A percentile compares a stretch with the other conserved stretches of the same genome.
phyloP scores from a whole-genome alignment of 2,113 vertebrate genomes.

The Chunga burmeisteri region DNA sequence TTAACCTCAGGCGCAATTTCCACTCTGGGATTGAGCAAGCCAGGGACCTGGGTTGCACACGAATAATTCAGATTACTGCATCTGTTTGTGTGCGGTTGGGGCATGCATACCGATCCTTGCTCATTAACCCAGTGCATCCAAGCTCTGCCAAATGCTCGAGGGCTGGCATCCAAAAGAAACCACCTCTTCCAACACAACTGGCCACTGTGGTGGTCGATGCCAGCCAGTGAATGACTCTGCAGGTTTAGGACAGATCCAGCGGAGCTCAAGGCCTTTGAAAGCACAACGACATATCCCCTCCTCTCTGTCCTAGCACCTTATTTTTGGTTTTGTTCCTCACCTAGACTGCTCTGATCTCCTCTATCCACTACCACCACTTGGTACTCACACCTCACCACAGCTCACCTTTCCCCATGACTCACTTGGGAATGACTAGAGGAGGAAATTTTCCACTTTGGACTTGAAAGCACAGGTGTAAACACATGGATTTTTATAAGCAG shows the following conservation, averaged over 20 bases:
- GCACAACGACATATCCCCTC: not conserved
- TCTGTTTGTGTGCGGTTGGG: constrained; percentile 8
- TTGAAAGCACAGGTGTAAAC: not conserved
- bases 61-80: constrained; percentile 7
- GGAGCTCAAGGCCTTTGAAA: not conserved
- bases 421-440: not conserved
- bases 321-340: not conserved
- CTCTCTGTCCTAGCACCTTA: not conserved
- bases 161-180: not conserved
- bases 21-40: constrained; percentile 41
- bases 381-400: not conserved
- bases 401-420: not conserved
- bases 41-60: constrained; percentile 19
- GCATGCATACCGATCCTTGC: not conserved
- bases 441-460: not conserved
- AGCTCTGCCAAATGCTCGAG: not conserved
- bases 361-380: not conserved
- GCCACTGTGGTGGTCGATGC: not conserved
- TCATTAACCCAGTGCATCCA: not conserved
- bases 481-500: not conserved
- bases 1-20: constrained; percentile 53
- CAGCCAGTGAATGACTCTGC: not conserved
- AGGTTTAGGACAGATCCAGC: not conserved
- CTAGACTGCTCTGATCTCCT: not conserved
- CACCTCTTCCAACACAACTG: not conserved